A percentile compares a stretch with the other conserved stretches of the same genome.
Conservation (phyloP, 2,888 invertebrate genomes). For the Parnassius glacialis region DNA sequence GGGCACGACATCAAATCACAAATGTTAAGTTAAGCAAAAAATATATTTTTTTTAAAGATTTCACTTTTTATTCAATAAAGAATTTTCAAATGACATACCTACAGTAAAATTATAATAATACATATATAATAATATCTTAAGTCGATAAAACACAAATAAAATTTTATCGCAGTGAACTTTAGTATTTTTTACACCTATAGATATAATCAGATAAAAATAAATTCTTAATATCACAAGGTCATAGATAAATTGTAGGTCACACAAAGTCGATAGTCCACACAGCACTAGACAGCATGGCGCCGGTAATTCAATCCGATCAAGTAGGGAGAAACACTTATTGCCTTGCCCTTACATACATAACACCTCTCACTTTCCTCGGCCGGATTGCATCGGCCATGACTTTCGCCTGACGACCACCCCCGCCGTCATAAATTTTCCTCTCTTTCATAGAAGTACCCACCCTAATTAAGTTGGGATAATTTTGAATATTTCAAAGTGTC, state of each 20-base stretch:
- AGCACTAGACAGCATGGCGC: conserved; percentile 66
- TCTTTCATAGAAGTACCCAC: conserved; percentile 51
- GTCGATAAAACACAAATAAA: not conserved
- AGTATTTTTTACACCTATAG: not conserved
- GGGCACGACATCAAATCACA: too few species aligned
- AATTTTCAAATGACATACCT: too few species aligned
- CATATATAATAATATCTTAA: too few species aligned
- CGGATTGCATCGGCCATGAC: conserved; percentile 54
- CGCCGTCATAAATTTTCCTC: conserved; percentile 52
- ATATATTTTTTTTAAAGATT: too few species aligned
- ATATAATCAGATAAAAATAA: not conserved
- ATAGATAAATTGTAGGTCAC: conserved; percentile 29
- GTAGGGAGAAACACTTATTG: conserved; percentile 56
- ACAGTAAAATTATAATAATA: too few species aligned
- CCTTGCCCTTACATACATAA: conserved; percentile 59
- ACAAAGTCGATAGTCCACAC: conserved; percentile 51
- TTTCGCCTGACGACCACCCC: conserved; percentile 50
- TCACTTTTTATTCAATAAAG: too few species aligned
- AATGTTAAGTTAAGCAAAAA: too few species aligned
- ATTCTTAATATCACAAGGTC: conserved; percentile 17
- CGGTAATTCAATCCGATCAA: conserved; percentile 63
- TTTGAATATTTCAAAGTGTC: conserved; percentile 56
- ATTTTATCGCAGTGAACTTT: not conserved
- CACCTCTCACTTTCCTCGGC: conserved; percentile 48
- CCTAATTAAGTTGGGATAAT: conserved; percentile 66